Conservation (phyloP, 2,888 invertebrate species). For the Exocentrus adspersus region DNA sequence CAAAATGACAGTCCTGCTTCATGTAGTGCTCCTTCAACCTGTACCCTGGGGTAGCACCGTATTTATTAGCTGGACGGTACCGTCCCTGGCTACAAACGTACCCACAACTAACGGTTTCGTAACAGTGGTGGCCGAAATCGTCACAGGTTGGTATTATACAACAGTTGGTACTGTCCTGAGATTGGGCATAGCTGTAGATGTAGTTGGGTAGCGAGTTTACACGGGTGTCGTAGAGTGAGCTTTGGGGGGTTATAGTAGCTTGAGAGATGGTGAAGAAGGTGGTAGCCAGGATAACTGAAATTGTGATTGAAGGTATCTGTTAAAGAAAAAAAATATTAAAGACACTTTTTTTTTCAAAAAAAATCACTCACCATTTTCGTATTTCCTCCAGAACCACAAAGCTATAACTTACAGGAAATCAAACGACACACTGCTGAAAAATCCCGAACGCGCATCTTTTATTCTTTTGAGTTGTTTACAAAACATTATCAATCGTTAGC, state of each 20-base stretch:
- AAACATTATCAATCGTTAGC: conserved; percentile 2
- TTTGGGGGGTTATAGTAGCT: not conserved
- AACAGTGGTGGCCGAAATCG: conserved; percentile 28
- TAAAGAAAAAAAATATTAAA: not conserved
- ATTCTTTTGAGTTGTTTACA: conserved; percentile 10
- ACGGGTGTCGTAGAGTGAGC: not conserved
- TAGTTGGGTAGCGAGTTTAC: not conserved
- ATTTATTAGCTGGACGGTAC: conserved; percentile 37
- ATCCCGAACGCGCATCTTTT: not conserved
- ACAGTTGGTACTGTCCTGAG: conserved; percentile 27
- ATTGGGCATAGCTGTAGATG: not conserved
- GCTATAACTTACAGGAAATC: conserved; percentile 13
- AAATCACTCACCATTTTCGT: too few species aligned
- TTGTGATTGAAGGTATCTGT: not conserved
- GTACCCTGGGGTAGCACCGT: conserved; percentile 40
- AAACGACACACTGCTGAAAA: conserved; percentile 5
- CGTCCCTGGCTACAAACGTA: conserved; percentile 36
- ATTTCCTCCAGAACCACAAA: not conserved
- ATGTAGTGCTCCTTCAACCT: conserved; percentile 36
- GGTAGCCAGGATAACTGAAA: not conserved
- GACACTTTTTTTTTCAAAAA: too few species aligned
- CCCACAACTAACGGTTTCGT: conserved; percentile 40
- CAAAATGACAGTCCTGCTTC: conserved; percentile 44
- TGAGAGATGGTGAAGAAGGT: not conserved
- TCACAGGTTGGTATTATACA: conserved; percentile 43